Conservation (phyloP, 2,797 vertebrate species). For the Vireo griseus region DNA sequence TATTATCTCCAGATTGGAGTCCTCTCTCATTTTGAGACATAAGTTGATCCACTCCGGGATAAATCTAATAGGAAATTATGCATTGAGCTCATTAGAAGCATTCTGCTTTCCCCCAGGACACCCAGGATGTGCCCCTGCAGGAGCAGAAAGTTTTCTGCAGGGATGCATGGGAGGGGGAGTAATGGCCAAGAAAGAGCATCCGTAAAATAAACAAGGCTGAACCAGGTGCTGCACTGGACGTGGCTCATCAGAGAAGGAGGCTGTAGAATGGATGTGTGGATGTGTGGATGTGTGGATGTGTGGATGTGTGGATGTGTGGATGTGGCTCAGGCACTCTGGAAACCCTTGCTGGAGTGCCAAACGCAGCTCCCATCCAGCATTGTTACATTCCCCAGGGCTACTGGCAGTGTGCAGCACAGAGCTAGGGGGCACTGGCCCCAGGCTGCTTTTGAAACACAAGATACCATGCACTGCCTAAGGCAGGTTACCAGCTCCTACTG, state of each 20-base stretch:
- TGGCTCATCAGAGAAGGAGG: neutral
- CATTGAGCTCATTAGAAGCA: neutral
- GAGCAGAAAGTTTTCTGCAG: neutral
- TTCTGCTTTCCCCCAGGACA: neutral
- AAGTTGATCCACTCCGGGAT: neutral
- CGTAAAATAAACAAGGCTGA: neutral
- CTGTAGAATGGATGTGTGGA: neutral
- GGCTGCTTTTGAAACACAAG: neutral
- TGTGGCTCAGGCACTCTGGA: neutral
- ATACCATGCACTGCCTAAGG: neutral
- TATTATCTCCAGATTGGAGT: neutral
- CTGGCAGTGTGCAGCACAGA: accelerated
- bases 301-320: neutral
- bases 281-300: neutral
- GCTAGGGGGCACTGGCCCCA: neutral
- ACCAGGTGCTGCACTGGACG: neutral
- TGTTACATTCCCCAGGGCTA: accelerated
- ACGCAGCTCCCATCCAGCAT: neutral
- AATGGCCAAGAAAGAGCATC: neutral
- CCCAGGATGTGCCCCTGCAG: neutral
- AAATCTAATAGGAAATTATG: neutral
- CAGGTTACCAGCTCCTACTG: neutral
- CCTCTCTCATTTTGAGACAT: neutral
- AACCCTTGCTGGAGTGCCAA: neutral
- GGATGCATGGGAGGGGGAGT: neutral